Conservation (phyloP, 2,113 vertebrate species). For the Dicrurus megarhynchus region DNA sequence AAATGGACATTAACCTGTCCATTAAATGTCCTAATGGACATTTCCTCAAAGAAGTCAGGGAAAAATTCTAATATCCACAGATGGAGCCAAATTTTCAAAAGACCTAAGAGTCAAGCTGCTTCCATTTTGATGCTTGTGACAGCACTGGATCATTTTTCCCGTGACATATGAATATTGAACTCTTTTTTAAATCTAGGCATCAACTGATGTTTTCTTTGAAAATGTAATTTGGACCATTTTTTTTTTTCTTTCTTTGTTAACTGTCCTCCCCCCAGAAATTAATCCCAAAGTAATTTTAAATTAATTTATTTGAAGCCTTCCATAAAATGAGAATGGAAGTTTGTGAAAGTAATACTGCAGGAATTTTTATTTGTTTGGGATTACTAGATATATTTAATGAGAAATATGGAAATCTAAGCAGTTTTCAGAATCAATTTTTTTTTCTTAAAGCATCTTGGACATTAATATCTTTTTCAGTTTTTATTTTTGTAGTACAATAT, state of each 20-base stretch:
- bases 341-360: not conserved
- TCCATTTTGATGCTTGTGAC: not conserved
- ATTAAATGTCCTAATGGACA: too few species aligned
- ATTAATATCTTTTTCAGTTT: not conserved
- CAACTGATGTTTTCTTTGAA: not conserved
- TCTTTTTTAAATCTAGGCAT: not conserved
- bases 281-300: not conserved
- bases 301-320: not conserved
- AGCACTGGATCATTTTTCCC: not conserved
- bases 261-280: rapidly evolving
- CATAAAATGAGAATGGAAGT: not conserved
- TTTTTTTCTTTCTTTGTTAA: not conserved
- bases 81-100: not conserved
- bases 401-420: not conserved
- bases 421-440: not conserved
- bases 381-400: not conserved
- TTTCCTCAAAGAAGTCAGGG: not conserved
- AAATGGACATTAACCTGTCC: not conserved
- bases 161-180: not conserved
- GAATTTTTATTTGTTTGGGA: not conserved
- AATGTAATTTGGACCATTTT: not conserved
- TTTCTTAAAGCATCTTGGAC: not conserved
- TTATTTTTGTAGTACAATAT: not conserved
- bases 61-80: not conserved
- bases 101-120: not conserved